Evolutionary conservation across 2,797 vertebrate species (phyloP).

Genomic region (Poecilia velifera): DNA sequence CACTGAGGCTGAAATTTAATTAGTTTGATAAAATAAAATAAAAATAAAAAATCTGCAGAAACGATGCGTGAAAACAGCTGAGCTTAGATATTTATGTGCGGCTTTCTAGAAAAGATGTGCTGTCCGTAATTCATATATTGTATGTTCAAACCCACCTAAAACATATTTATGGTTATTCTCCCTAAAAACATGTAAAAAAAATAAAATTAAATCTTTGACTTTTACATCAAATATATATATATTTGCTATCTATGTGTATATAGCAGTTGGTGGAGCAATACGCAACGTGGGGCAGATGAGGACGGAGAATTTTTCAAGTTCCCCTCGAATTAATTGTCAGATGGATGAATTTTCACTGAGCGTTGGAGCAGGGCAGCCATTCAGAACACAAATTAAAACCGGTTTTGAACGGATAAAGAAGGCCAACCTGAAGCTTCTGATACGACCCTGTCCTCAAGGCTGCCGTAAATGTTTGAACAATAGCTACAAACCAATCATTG

Average conservation of each 20-base stretch:
- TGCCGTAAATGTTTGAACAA: background rate
- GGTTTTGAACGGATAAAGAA: background rate
- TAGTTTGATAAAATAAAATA: background rate
- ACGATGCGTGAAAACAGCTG: background rate
- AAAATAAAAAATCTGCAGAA: background rate
- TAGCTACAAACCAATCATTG: background rate
- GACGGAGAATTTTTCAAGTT: background rate
- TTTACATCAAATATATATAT: background rate
- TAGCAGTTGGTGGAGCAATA: background rate
- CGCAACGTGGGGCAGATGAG: background rate
- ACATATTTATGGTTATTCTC: background rate
- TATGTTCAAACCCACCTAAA: background rate
- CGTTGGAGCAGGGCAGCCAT: background rate
- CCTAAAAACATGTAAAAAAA: background rate
- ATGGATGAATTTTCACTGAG: background rate
- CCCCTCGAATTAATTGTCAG: background rate
- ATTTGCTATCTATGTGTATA: no score
- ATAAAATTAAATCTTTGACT: background rate
- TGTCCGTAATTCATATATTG: background rate
- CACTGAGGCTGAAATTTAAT: background rate
- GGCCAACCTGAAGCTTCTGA: background rate
- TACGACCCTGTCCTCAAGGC: background rate
- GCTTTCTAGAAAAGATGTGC: background rate
- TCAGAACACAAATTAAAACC: background rate
- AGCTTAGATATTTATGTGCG: background rate